Percentiles rank a stretch among this genome's conserved stretches.
Conservation (phyloP, 2,797 vertebrate genomes). For the Melanotaenia pygmaea region DNA sequence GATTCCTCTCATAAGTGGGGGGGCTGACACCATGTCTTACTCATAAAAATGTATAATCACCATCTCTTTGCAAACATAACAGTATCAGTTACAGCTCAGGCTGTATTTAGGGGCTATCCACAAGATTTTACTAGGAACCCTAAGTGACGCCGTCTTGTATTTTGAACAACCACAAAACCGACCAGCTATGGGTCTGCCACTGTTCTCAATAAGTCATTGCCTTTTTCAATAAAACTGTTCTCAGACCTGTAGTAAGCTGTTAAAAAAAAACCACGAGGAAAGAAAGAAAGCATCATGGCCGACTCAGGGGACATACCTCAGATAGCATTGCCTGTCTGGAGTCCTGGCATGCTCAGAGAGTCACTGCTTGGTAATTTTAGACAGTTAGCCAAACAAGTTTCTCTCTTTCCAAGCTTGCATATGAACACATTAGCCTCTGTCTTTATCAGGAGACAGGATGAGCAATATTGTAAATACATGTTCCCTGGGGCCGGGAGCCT, state of each 20-base stretch:
- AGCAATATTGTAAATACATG: slow-evolving; percentile 66
- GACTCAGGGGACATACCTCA: slow-evolving; percentile 67
- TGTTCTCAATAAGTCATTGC: slow-evolving; percentile 13
- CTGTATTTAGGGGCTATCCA: slow-evolving; percentile 64
- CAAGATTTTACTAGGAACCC: slow-evolving; percentile 64
- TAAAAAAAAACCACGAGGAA: too few species aligned
- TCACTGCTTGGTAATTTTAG: slow-evolving; percentile 70
- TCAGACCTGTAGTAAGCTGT: slow-evolving; percentile 39
- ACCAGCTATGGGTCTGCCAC: slow-evolving; percentile 47
- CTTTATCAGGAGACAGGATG: slow-evolving; percentile 72
- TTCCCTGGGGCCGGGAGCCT: slow-evolving; percentile 27
- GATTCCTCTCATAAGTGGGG: slow-evolving; percentile 48
- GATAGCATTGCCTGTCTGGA: slow-evolving; percentile 65
- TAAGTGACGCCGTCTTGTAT: slow-evolving; percentile 66
- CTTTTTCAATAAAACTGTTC: slow-evolving; percentile 1
- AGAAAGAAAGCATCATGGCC: slow-evolving; percentile 51
- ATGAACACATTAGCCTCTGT: slow-evolving; percentile 63
- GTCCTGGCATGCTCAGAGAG: slow-evolving; percentile 64
- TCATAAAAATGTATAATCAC: slow-evolving; percentile 52
- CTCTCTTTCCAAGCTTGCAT: slow-evolving; percentile 66
- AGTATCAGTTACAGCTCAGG: slow-evolving; percentile 75
- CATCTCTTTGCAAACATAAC: slow-evolving; percentile 68
- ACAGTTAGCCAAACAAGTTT: slow-evolving; percentile 65
- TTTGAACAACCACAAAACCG: slow-evolving; percentile 53
- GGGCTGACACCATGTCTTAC: slow-evolving; percentile 16